Conservation (phyloP, 2,888 invertebrate species). For the Cephonodes hylas region DNA sequence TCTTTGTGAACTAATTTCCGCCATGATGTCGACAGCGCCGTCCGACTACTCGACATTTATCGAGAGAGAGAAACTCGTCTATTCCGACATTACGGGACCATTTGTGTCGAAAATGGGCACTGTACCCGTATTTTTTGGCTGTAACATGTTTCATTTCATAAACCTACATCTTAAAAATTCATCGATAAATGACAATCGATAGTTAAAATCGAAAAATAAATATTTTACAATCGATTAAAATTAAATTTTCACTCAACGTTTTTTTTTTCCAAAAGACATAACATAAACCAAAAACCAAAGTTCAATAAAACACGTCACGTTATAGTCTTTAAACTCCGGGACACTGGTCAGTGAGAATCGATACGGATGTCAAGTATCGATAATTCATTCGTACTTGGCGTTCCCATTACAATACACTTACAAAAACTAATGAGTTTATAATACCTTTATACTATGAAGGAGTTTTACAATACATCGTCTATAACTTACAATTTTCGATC, state of each 20-base stretch:
- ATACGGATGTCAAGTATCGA: background rate
- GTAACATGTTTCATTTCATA: background rate
- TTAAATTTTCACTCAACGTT: background rate
- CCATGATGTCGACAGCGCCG: background rate
- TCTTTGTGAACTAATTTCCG: background rate
- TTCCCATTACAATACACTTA: background rate
- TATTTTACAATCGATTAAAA: background rate
- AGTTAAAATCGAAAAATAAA: background rate
- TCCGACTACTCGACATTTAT: background rate
- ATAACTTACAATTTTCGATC: background rate
- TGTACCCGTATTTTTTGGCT: background rate
- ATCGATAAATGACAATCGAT: background rate
- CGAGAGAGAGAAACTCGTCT: background rate
- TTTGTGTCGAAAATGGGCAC: background rate
- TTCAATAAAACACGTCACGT: background rate
- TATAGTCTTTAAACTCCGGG: background rate
- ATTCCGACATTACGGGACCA: background rate
- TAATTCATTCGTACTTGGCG: background rate
- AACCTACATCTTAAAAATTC: background rate
- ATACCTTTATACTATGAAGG: background rate
- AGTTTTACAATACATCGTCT: background rate
- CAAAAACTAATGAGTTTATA: slow-evolving; percentile 6
- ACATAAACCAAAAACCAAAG: background rate
- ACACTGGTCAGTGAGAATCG: background rate
- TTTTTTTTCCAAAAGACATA: background rate